Evolutionary conservation across 2,113 vertebrate genomes (phyloP), one percentile per base, ranked within the genome.

Genomic region (Chamaea fasciata): DNA sequence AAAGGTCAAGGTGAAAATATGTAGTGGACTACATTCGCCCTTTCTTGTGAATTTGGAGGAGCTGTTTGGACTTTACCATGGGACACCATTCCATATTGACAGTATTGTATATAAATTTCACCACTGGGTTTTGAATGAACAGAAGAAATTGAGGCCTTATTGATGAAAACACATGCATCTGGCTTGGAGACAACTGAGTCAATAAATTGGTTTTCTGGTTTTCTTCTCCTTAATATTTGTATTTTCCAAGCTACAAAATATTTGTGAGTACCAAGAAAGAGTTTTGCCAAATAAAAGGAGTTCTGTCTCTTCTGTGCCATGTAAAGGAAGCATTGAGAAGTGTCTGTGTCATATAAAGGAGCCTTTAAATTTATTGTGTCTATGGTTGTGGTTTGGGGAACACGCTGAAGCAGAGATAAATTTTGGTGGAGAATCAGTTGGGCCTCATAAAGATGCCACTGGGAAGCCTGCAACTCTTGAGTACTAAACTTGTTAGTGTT

Each of bases 401-500:
- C 68, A 44, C 60, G 86, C 79, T 96, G 84, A 76, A 86, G 86
- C 68, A 80, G 71, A 87, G 67, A 90, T 97, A 97, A 98, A 97
- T 98, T 97, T 94, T 95, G 81, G 57, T 92, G 77, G 94, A 69
- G 94, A 95, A 87, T 96, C 95, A 97, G 89, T 64, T 81, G 96
- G 94, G 89, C 68, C 90, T 94, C 91, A 68, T 96, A 97, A 97
- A 97, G 95, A 97, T 94, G 94, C 95, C 87, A 92, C 35, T 18
- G 91, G 91, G 79, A 97, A 97, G 97, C 85, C 87, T 90, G 90
- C 95, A 90, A 94, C 75, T 96, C 92, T 86, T 53, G 82, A 96
- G 78, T 37, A 56, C 87, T 96, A 55, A 95, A 82, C 90, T 96
- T 97, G 96, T 95, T 96, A 97, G 86, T 94, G 85, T 97, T 96